Base-by-base conservation (phyloP, 2,113 vertebrate species). In the Budorcas taxicolor region DNA sequence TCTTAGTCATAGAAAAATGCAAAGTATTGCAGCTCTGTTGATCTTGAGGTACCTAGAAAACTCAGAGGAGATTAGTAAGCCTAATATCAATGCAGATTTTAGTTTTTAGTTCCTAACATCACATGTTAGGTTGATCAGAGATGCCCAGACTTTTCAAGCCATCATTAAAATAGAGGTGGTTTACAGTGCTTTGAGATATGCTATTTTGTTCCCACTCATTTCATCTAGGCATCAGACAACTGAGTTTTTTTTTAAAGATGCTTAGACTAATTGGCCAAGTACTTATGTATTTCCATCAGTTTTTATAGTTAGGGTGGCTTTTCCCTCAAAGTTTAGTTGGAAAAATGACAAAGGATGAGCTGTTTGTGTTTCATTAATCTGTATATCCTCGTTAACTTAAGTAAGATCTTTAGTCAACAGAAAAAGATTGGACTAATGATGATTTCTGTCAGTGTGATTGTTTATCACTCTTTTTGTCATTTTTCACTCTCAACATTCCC, bases 341-440 rank as follows among this genome's bases (percentile, higher is more conserved):
- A 97, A 95, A 98, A 95, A 96, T 93, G 91, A 96, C 96, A 97
- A 97, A 97, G 50, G 87, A 95, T 95, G 89, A 97, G 96, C 55
- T 94, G 96, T 95, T 97, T 95, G 82, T 98, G 19, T 97, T 87
- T 97, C 97, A 97, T 98, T 97, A 97, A 97, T 97, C 91, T 93
- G 80, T 31, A 94, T 50, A 94, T 50, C 89, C 93, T 98, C 0
- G 5, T 97, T 98, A 98, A 89, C 83, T 78, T 89, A 97, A 98
- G 88, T 91, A 96, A 97, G 95, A 95, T 97, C 89, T 96, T 96
- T 92, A 97, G 93, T 98, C 93, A 96, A 97, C 90, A 97, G 95
- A 87, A 97, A 97, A 87, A 90, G 45, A 85, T 86, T 87, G 80
- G 78, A 94, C 93, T 97, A 98, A 96, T 97, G 96, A 98, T 96